Evolutionary conservation across 2,888 invertebrate genomes (phyloP), one percentile per base, ranked within the genome.

Genomic region (Pseudeuparius sepicola): DNA sequence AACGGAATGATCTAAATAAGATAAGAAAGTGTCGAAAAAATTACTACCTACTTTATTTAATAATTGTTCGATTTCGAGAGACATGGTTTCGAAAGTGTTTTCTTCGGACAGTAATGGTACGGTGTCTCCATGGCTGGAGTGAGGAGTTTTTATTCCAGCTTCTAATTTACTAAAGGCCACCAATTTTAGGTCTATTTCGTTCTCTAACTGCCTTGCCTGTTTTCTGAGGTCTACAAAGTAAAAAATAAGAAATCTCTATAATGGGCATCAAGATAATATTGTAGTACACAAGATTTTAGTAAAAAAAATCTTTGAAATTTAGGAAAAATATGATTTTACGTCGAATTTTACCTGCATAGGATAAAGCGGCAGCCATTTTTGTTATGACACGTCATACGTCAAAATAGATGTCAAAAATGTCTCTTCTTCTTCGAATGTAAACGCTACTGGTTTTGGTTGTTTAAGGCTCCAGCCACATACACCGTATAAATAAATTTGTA

Each of bases 81-180:
- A 82, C 72, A 94, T 77, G 1, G 88, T 85, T 51, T 93, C 92
- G 58, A 93, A 93, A 60, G 89, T 84, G 60, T 89, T 86, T 55
- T 90, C 90, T 33, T 77, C 78, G 45, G 85, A 84, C 17, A 92
- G 68, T n/a, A 92, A 68, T 0, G 90, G 90, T 27, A 81, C 76
- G 47, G 79, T 78, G 55, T 90, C 90, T 12, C 75, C 70, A 52
- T 66, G 73, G 28, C 71, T 66, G 2, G 62, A 61, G 1, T 65
- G 57, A 1, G 67, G 59, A 2, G 65, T 63, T 3, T 71, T 64
- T 28, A 63, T 56, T 44, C 78, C 78, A 32, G 87, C 80, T 12
- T 90, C 90, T 20, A 96, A 70, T 67, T 97, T 97, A 60, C 92
- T 94, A 57, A 93, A 90, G 4, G 88, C 86, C 2, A 96, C 90